Evolutionary conservation across 2,797 vertebrate species (phyloP), one percentile per base, ranked within the genome.

Genomic region (Acanthurus lineatus): DNA sequence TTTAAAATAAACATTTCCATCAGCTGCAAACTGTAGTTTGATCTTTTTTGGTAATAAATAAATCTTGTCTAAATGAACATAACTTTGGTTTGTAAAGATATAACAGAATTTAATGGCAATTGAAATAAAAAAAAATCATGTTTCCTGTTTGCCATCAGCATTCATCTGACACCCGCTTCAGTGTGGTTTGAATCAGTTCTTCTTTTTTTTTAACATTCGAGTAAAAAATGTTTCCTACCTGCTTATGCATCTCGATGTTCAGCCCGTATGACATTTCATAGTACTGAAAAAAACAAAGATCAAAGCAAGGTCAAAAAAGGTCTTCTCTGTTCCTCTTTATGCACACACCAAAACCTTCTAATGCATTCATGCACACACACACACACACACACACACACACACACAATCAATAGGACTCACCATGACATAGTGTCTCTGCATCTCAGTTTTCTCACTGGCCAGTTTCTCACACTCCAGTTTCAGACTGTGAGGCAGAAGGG

Each of bases 181-280:
- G n/a, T 60, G 32, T 19, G 20, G 10, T 67, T 61, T 69, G 6
- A 35, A 42, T 68, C 68, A 7, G 25, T 57, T 68, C 48, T 60
- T 17, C 61, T 72, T 74, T 35, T 25, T 73, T 62, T 57, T 59
- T 2, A 9, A 61, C 71, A 54, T 52, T 28, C 2, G 3, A 51
- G 45, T 20, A 9, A 79, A 79, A 69, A 74, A 52, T 0, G 8
- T 48, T 69, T 85, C 91, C 90, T 96, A 98, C 97, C 97, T 98
- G 97, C 85, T 98, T 98, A 92, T 98, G 97, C 97, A 98, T 98
- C 94, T 98, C 97, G 90, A 98, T 98, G 95, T 98, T 98, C 94
- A 98, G 95, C 64, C 97, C 97, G 77, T 98, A 98, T 52, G 97
- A 98, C 97, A 98, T 98, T 90, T 98, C 97, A 1, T 98, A 98